Evolutionary conservation across 2,113 vertebrate species (phyloP).

Genomic region (Mustela nigripes): DNA sequence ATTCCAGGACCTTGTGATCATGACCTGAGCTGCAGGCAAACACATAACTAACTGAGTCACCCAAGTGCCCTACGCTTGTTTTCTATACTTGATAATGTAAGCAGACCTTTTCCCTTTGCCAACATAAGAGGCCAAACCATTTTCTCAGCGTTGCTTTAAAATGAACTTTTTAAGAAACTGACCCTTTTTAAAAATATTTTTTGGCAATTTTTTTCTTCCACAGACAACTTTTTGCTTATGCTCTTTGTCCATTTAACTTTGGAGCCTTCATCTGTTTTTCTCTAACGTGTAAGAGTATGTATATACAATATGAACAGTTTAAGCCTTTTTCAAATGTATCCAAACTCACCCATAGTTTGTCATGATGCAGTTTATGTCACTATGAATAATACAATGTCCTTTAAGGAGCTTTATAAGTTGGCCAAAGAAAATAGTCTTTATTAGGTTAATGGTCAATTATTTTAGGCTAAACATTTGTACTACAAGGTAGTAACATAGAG

Average conservation of each 20-base stretch:
- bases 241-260: background rate
- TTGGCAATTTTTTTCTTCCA: background rate
- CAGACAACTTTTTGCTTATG: background rate
- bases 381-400: background rate
- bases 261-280: constrained; percentile 31
- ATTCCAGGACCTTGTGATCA: background rate
- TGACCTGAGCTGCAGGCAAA: background rate
- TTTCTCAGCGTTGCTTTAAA: constrained; percentile 10
- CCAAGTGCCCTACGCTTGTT: background rate
- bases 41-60: background rate
- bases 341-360: background rate
- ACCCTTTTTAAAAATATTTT: background rate
- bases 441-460: background rate
- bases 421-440: background rate
- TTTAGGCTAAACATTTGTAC: constrained; percentile 50
- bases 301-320: background rate
- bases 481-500: background rate
- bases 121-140: background rate
- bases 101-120: background rate
- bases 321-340: constrained; percentile 6
- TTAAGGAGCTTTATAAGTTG: background rate
- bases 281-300: background rate
- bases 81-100: background rate
- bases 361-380: background rate
- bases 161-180: background rate